Evolutionary conservation across 2,113 vertebrate genomes (phyloP), one percentile per base, ranked within the genome.

Genomic region (Heloderma charlesbogerti): DNA sequence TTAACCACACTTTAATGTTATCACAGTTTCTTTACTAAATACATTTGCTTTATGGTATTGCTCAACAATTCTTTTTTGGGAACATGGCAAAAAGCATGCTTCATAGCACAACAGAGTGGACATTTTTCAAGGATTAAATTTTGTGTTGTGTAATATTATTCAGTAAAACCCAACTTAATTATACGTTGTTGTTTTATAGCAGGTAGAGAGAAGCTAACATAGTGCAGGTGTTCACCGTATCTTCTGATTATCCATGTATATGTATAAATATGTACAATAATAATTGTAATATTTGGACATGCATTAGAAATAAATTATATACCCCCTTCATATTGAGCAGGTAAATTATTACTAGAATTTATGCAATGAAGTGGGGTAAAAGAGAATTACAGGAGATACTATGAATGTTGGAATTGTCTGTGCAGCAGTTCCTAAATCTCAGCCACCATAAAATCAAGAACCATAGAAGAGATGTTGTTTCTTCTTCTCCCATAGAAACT

Each of bases 1-100:
- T 94, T 96, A 96, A 96, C 81, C 92, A 95, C 96, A 94, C 45
- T 77, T 94, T 94, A 95, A 95, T 95, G 74, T 86, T 92, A 93
- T 95, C 88, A 91, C 37, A 83, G 57, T 94, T 95, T 95, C 82
- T 94, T 93, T 84, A 88, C 78, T 95, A 96, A 97, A 96, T 94
- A 96, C 79, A 93, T 94, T 96, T 95, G 27, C 51, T 95, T 91
- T 94, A 60, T 92, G 57, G 92, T 96, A 94, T 90, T 95, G 90
- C 77, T 90, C 96, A 93, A 82, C 57, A 92, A 91, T 95, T 80
- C 83, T 96, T 83, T 91, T 94, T 15, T 22, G 86, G 0, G 0
- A 89, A 96, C 96, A 93, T 89, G 22, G 22, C n/a, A 93, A 94
- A 93, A 93, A 93, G 1, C 87, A 95, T 91, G 71, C 45, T 95